Conservation (phyloP, 2,888 invertebrate genomes). For the Orchesellides sinensis region DNA sequence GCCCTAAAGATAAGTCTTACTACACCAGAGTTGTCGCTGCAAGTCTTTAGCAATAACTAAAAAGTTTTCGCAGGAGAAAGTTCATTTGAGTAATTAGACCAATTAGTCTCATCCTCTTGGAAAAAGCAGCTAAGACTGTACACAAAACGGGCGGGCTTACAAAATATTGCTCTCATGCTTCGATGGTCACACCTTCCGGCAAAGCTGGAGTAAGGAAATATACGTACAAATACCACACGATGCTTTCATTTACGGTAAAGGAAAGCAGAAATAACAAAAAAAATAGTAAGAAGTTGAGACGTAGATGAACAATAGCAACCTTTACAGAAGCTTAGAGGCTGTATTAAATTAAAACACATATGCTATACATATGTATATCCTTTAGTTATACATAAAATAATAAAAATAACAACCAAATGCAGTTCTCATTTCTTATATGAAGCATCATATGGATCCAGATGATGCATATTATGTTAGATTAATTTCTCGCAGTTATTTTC, state of each 20-base stretch:
- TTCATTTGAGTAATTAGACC: slow-evolving; percentile 61
- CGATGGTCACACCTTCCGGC: slow-evolving; percentile 43
- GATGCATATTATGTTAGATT: slow-evolving; percentile 1
- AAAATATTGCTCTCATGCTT: slow-evolving; percentile 47
- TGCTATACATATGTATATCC: no score
- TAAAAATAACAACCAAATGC: not conserved
- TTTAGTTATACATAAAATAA: not conserved
- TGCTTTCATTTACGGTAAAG: not conserved
- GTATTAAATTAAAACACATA: no score
- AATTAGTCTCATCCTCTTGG: slow-evolving; percentile 50
- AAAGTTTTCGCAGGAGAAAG: slow-evolving; percentile 26
- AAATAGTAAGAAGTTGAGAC: no score
- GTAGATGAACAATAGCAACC: no score
- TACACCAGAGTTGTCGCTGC: not conserved
- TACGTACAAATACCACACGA: not conserved
- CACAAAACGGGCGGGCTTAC: not conserved
- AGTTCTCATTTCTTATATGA: slow-evolving; percentile 12
- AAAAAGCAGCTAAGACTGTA: slow-evolving; percentile 4
- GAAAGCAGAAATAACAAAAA: no score
- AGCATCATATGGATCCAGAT: slow-evolving; percentile 8
- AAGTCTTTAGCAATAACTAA: not conserved
- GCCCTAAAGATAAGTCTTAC: not conserved
- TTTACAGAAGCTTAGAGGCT: no score
- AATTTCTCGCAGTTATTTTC: slow-evolving; percentile 3
- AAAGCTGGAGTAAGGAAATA: slow-evolving; percentile 13